Evolutionary conservation across 2,113 vertebrate species (phyloP).

Genomic region (Miniopterus natalensis): DNA sequence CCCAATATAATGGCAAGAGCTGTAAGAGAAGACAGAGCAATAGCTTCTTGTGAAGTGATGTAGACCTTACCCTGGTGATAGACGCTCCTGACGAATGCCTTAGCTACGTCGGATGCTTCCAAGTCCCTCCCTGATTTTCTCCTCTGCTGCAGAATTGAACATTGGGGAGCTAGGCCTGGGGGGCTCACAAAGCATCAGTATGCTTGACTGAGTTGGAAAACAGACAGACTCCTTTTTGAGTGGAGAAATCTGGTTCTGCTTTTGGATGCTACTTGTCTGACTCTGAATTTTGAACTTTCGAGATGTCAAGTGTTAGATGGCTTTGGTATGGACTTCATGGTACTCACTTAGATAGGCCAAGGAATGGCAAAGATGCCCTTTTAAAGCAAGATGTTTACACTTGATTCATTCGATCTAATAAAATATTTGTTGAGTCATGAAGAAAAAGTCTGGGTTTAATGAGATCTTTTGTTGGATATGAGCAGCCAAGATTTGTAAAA

Average conservation of each 20-base stretch:
- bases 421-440: constrained; percentile 41
- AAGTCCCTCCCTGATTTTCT: neutral
- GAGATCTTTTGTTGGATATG: neutral
- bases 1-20: neutral
- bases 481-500: constrained; percentile 38
- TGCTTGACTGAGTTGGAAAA: neutral
- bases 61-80: neutral
- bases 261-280: neutral
- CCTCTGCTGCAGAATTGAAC: neutral
- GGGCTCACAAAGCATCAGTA: neutral
- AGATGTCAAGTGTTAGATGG: neutral
- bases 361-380: neutral
- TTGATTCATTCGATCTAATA: neutral
- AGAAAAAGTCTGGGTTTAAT: constrained; percentile 45
- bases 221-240: neutral
- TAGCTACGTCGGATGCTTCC: too few relatives aligned
- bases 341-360: neutral
- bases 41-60: neutral
- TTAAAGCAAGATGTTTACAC: constrained; percentile 49
- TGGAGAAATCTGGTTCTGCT: neutral
- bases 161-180: neutral
- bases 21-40: neutral
- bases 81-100: neutral
- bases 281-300: constrained; percentile 36
- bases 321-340: neutral